A percentile compares a stretch with the other conserved stretches of the same genome.
These are phyloP conservation scores for Enteromius thamalakanensis DNA, from an alignment of 2,797 vertebrate genomes.

Conservation along the genomic window DNA sequence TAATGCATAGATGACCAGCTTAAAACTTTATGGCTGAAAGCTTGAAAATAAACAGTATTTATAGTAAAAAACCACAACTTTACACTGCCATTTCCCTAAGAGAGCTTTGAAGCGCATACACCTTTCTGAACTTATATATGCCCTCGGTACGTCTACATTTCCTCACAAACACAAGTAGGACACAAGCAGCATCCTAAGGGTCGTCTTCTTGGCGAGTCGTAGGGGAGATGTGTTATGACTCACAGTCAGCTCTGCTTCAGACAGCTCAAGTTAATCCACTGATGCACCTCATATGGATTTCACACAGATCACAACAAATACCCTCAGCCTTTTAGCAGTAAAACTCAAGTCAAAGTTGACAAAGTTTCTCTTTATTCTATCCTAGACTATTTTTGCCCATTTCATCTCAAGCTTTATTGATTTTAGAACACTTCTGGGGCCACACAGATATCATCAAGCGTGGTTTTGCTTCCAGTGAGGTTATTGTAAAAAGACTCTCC, in stretches of 20 bases:
- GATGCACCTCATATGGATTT: conserved; percentile 37
- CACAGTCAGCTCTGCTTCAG: conserved; percentile 24
- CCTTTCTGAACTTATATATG: background rate
- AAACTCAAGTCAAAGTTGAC: conserved; percentile 24
- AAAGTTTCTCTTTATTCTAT: background rate
- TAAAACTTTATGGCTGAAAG: background rate
- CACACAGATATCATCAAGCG: background rate
- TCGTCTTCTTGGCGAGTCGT: background rate
- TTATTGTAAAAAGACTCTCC: background rate
- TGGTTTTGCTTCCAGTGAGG: background rate
- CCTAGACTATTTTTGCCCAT: background rate
- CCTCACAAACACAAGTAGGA: background rate
- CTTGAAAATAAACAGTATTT: background rate
- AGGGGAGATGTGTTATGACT: conserved; percentile 1
- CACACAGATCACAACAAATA: conserved; percentile 18
- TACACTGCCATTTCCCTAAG: background rate
- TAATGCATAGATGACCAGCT: background rate
- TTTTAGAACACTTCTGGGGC: conserved; percentile 4
- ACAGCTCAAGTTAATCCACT: conserved; percentile 27
- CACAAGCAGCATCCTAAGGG: background rate
- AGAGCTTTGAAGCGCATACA: background rate
- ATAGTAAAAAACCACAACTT: background rate
- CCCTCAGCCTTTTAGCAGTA: conserved; percentile 2
- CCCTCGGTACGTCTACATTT: background rate
- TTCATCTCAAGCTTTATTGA: conserved; percentile 7